Evolutionary conservation across 1,140 invertebrate species (phyloP), one percentile per base, ranked within the genome.

Genomic region (Portunus trituberculatus): DNA sequence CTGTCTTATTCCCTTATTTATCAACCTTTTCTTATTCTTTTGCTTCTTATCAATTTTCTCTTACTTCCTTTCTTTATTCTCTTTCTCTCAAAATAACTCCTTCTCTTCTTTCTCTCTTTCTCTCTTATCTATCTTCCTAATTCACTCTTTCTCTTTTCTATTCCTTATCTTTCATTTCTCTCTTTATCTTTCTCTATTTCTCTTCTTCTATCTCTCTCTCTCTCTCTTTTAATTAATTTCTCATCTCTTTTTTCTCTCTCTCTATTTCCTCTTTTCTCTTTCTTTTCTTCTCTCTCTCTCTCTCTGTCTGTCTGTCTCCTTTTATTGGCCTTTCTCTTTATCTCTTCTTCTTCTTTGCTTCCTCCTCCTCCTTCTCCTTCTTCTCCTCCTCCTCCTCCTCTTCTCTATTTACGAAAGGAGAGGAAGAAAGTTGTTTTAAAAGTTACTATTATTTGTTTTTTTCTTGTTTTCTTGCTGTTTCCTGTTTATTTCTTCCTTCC

Each of bases 51-150:
- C 20, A 25, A 8, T 29, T 48, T 67, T 0, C 7, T 28, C 39
- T 92, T 12, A 0, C 48, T 20, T 4, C n/a, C 48, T 16, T 25
- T 32, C 87, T 2, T 31, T 4, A n/a, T 25, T 48, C 29, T 29
- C 25, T 31, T 8, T 8, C 52, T 29, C 91, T 14, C 29, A n/a
- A n/a, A n/a, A n/a, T n/a, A n/a, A n/a, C 67, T 67, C 29, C 12
- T 29, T 67, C 52, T 8, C 31, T 67, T 76, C 91, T 76, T 67
- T 82, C 91, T 76, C 91, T 91, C 91, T 92, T 29, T 29, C 91
- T 92, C 91, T 76, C 91, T 92, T 67, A 48, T 92, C 91, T 83
- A 29, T 92, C 91, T 67, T 32, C 45, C 91, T 67, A 1, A 82
- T 32, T 67, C 39, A 52, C 45, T 52, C 4, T 32, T 14, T 52